phyloP scores from a whole-genome alignment of 30 jellyfish, hydroid and myxozoan genomes.

The Nemopilema nomurai region DNA sequence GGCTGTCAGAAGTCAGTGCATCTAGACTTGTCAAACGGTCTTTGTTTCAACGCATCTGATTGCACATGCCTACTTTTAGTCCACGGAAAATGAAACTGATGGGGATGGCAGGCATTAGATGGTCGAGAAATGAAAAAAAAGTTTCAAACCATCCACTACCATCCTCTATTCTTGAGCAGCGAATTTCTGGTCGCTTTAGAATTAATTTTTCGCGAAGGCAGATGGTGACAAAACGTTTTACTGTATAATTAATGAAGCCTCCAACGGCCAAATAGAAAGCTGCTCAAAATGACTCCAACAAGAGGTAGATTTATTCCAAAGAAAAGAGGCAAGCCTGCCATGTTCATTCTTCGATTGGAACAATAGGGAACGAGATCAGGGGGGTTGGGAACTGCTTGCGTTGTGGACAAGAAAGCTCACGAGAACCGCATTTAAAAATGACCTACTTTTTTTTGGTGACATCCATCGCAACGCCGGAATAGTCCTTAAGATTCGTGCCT shows the following conservation, averaged over 20 bases:
- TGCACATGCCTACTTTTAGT: too few relatives aligned
- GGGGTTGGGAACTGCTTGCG: background rate
- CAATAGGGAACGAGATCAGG: background rate
- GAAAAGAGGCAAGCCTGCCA: background rate
- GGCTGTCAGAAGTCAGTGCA: too few relatives aligned
- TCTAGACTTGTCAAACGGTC: too few relatives aligned
- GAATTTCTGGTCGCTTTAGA: too few relatives aligned
- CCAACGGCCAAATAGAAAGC: background rate
- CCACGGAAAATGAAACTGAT: too few relatives aligned
- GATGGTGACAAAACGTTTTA: background rate
- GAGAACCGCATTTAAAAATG: background rate
- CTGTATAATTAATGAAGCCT: background rate
- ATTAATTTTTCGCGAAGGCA: too few relatives aligned
- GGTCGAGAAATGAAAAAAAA: too few relatives aligned
- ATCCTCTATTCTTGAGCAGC: too few relatives aligned
- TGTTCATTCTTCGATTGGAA: background rate
- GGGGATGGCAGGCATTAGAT: too few relatives aligned
- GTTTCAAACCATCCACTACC: too few relatives aligned
- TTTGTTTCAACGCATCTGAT: too few relatives aligned
- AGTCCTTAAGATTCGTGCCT: slow-evolving; percentile 77
- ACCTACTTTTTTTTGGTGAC: slow-evolving; percentile 67
- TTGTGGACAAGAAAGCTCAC: background rate
- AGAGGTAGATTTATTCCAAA: background rate
- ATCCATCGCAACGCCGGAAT: slow-evolving; percentile 83
- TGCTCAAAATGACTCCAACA: background rate